Base-by-base conservation (phyloP, 2,888 invertebrate species). In the Catocala sponsa region DNA sequence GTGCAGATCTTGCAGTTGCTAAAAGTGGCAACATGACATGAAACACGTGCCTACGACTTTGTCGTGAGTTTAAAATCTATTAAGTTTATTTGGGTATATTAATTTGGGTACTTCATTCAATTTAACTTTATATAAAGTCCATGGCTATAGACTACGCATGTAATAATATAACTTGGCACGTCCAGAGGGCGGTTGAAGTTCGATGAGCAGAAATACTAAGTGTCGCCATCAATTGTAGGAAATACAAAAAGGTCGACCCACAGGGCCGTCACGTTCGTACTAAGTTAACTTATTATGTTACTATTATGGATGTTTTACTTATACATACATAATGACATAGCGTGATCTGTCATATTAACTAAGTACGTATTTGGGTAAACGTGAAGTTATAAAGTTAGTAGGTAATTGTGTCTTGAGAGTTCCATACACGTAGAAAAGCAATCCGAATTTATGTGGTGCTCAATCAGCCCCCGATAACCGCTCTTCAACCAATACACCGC, bases 381-480 rank as follows among this genome's bases (percentile, higher is more conserved):
- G 57, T 44, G 64, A 66, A 67, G 38, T 55, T 49, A 59, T 59
- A 55, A 5, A n/a, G 35, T 47, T 32, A 48, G 47, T 15, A 25
- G 57, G 54, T 62, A 62, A 52, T 66, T 55, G 65, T 75, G 56
- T 63, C 60, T 35, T 59, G 59, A 65, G 59, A 71, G 66, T 69
- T 76, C 74, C 72, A 75, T 79, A 74, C 79, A 80, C 80, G 83
- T 83, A 80, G 78, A 79, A 83, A 87, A 81, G 83, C 83, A 84
- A 86, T 86, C 83, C 74, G 81, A 86, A 90, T 89, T 88, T 88
- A 90, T 89, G 83, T 84, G 82, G 72, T 80, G 83, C 83, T 87
- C 84, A 85, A 88, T 89, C 87, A 86, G 82, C 75, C 81, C 72
- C 74, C 80, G 86, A 85, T 88, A 87, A 85, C 83, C 74, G 71